Percentiles rank a stretch among this genome's conserved stretches.
These are phyloP conservation scores for Pectinophora gossypiella DNA, from an alignment of 1,140 invertebrate species.

Conservation along the genomic window DNA sequence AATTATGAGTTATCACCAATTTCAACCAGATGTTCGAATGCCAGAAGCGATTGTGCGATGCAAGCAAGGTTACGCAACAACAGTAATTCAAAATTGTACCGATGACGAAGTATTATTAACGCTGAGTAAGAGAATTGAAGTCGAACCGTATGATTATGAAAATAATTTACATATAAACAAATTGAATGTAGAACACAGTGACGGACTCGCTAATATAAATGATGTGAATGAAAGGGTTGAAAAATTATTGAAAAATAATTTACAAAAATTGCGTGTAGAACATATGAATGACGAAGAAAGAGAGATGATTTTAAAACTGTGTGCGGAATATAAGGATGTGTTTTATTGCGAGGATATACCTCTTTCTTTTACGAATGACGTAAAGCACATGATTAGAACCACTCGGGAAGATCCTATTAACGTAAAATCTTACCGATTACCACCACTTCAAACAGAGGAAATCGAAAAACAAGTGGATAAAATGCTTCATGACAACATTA, in stretches of 20 bases:
- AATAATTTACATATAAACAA: too few relatives aligned
- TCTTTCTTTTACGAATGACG: slow-evolving; percentile 8
- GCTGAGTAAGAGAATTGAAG: not conserved
- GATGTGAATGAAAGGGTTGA: not conserved
- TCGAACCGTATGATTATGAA: not conserved
- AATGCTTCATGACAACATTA: slow-evolving; percentile 7
- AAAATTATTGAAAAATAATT: slow-evolving; percentile 1
- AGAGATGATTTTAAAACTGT: slow-evolving; percentile 4
- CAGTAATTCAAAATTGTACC: slow-evolving; percentile 5
- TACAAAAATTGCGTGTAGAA: slow-evolving; percentile 6
- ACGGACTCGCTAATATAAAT: not conserved
- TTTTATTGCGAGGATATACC: too few relatives aligned
- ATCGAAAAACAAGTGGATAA: slow-evolving; percentile 7
- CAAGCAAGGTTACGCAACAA: slow-evolving; percentile 1
- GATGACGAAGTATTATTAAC: not conserved
- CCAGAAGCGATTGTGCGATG: slow-evolving; percentile 3
- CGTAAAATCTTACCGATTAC: slow-evolving; percentile 1
- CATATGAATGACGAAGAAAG: slow-evolving; percentile 11
- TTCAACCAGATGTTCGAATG: slow-evolving; percentile 6
- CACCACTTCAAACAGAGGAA: slow-evolving; percentile 2
- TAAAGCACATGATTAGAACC: slow-evolving; percentile 9
- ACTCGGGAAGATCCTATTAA: slow-evolving; percentile 5
- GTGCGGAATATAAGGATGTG: slow-evolving; percentile 6
- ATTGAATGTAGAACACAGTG: not conserved
- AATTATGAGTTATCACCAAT: slow-evolving; percentile 4